These are phyloP conservation scores for Heliocidaris erythrogramma DNA, from an alignment of 35 echinoderm and acorn worm species.

Conservation along the genomic window DNA sequence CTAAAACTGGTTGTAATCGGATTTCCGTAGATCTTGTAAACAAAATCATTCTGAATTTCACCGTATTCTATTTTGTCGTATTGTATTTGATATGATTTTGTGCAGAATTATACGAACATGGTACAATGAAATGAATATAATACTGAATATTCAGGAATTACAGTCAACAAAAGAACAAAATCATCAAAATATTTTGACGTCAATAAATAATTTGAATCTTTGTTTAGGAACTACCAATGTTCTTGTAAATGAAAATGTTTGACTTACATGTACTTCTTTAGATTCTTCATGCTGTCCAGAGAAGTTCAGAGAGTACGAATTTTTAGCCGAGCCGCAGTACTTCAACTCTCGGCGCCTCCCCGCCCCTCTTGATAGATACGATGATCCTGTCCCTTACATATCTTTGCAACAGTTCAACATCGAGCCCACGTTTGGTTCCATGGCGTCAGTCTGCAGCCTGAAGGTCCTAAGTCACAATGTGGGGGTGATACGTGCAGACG, in stretches of 20 bases:
- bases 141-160: too few species aligned
- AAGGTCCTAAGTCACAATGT: not conserved
- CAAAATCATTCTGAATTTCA: too few species aligned
- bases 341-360: slow-evolving; percentile 25
- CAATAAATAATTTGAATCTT: too few species aligned
- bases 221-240: too few species aligned
- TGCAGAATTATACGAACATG: too few species aligned
- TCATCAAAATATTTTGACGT: too few species aligned
- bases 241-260: not conserved
- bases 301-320: slow-evolving; percentile 38
- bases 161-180: too few species aligned
- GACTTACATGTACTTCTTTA: not conserved
- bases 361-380: slow-evolving; percentile 25
- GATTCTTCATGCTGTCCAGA: slow-evolving; percentile 12
- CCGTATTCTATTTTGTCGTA: too few species aligned
- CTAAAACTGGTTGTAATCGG: too few species aligned
- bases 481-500: slow-evolving; percentile 11
- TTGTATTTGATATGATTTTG: too few species aligned
- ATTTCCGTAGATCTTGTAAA: too few species aligned
- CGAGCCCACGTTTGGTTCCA: not conserved
- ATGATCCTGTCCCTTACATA: not conserved
- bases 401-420: slow-evolving; percentile 7
- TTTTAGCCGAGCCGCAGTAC: slow-evolving; percentile 35
- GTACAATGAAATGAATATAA: too few species aligned
- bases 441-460: slow-evolving; percentile 10